These are phyloP conservation scores for Psix sp. DNA, from an alignment of 1,140 invertebrate genomes.

Conservation along the genomic window DNA sequence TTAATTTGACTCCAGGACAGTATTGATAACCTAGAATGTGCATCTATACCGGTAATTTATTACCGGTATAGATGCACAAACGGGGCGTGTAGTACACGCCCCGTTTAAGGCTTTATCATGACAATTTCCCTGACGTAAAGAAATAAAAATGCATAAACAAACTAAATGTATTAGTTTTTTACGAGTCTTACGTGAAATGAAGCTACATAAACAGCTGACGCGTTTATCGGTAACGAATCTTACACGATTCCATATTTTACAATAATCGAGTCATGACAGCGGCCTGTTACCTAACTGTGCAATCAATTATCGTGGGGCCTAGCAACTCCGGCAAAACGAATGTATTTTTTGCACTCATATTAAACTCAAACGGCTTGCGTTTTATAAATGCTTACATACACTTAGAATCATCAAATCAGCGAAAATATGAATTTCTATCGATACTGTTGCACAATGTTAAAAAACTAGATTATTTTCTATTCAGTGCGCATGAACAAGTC, in stretches of 20 bases:
- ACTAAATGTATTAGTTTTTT: background rate
- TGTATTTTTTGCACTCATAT: conserved; percentile 63
- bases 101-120: conserved; percentile 14
- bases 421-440: conserved; percentile 62
- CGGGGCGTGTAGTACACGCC: too few species aligned
- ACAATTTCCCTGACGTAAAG: conserved; percentile 2
- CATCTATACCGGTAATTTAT: conserved; percentile 73
- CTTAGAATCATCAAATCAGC: conserved; percentile 67
- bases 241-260: conserved; percentile 9
- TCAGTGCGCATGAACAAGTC: conserved; percentile 54
- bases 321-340: conserved; percentile 71
- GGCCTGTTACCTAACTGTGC: conserved; percentile 46
- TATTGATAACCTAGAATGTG: conserved; percentile 75
- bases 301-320: conserved; percentile 60
- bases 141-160: conserved; percentile 1
- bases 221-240: conserved; percentile 18
- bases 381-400: conserved; percentile 72
- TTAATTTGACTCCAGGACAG: conserved; percentile 73
- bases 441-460: conserved; percentile 9
- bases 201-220: conserved; percentile 13
- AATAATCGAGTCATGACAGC: conserved; percentile 29
- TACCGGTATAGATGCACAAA: conserved; percentile 69
- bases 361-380: conserved; percentile 64
- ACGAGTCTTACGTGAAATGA: conserved; percentile 15
- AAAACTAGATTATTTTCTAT: conserved; percentile 19